Evolutionary conservation across 2,797 vertebrate genomes (phyloP), one percentile per base, ranked within the genome.

Genomic region (Buceros bicornis): DNA sequence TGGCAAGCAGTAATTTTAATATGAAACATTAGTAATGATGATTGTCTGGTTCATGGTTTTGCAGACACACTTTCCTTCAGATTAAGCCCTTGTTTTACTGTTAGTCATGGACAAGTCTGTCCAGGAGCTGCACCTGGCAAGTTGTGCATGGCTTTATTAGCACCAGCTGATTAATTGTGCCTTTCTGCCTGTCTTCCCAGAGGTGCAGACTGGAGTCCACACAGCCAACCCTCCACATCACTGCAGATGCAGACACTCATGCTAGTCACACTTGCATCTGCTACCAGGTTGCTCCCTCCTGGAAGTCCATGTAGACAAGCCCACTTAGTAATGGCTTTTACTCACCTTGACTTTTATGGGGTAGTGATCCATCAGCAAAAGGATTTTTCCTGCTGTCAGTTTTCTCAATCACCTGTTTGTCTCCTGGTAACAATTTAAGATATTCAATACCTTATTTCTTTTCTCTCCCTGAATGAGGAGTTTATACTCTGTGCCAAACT

Each of bases 331-430:
- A 35, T 6, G 22, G 10, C 15, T 61, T 76, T 67, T 74, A 35
- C 9, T 73, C 10, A 12, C n/a, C 56, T 60, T 29, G 13, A 17
- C 2, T 21, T 83, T 64, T 35, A n/a, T 13, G 3, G 9, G 2
- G 3, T 57, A 5, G 7, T 87, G 25, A 69, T 15, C n/a, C 1
- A 1, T 0, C 2, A 2, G 33, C 22, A 3, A 91, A 81, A 71
- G 11, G 10, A 31, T 19, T 43, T 65, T 85, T 82, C 22, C 17
- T 51, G 8, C 33, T 64, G 10, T 56, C 13, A 72, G 5, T 47
- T 84, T 81, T 51, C 17, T 61, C 51, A 50, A 9, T 35, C 16
- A 43, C 8, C 13, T 48, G 5, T 35, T 29, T 67, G 11, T 79
- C 2, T 22, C 40, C 22, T 65, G 6, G 31, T 50, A 61, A 24